These are phyloP conservation scores for Oryzias melastigma DNA, from an alignment of 2,113 vertebrate species.

Conservation along the genomic window DNA sequence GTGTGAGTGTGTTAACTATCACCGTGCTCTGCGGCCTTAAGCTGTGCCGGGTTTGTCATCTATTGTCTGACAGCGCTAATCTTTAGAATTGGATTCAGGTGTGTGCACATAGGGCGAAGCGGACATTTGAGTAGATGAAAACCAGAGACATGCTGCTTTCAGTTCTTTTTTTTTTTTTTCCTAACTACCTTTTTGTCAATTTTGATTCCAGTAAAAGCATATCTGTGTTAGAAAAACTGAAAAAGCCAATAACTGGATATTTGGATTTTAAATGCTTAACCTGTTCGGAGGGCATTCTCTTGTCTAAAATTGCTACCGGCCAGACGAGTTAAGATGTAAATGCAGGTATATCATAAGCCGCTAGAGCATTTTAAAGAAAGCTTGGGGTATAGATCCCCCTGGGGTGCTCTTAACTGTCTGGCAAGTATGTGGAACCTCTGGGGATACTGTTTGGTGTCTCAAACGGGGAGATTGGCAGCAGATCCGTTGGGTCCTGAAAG, in stretches of 20 bases:
- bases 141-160: neutral
- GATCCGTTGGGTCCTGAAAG: neutral
- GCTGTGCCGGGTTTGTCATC: conserved; percentile 32
- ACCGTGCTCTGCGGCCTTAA: conserved; percentile 36
- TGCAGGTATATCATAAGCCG: neutral
- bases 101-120: conserved; percentile 31
- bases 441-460: neutral
- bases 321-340: neutral
- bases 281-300: too few relatives aligned
- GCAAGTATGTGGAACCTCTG: neutral
- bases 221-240: conserved; percentile 18
- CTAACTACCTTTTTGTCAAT: neutral
- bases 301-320: neutral
- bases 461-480: neutral
- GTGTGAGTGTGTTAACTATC: conserved; percentile 49
- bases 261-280: too few relatives aligned
- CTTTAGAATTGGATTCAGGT: conserved; percentile 34
- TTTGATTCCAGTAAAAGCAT: conserved; percentile 15
- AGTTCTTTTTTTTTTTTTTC: neutral
- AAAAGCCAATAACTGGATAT: neutral
- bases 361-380: neutral
- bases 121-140: conserved; percentile 3
- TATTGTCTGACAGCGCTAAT: conserved; percentile 46
- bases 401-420: neutral
- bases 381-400: neutral